Evolutionary conservation across 2,797 vertebrate species (phyloP), one percentile per base, ranked within the genome.

Genomic region (Threskiornis aethiopicus): DNA sequence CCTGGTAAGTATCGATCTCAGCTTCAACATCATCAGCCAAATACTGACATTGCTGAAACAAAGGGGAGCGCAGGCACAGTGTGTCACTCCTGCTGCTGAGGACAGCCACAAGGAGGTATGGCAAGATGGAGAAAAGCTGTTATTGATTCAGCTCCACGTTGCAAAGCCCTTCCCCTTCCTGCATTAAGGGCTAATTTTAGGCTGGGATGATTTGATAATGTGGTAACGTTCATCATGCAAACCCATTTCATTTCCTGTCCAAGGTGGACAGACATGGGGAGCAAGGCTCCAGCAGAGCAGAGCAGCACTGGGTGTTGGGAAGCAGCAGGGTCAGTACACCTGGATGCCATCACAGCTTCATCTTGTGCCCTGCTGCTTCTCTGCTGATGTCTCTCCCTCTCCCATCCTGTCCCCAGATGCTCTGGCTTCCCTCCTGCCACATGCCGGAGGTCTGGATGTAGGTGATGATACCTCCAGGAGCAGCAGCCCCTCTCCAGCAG

Each of bases 171-270:
- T 79, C 87, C 72, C 81, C 71, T 89, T 73, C 93, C 91, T 87
- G 77, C 78, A 69, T 70, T 66, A 67, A 64, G 64, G 76, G 58
- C 87, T 88, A 85, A 83, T 80, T 94, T 95, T 80, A 81, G 95
- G 66, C 51, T 39, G 75, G 31, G 64, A 61, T 90, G 84, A 71
- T 67, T 62, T 51, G 91, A 28, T 70, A 51, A 79, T 21, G 90
- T 35, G 85, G 46, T 28, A 9, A 52, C 19, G 26, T 37, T 76
- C 72, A 52, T 61, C 71, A 21, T 5, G 16, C 55, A 47, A 75
- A 79, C 51, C 37, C n/a, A 17, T 25, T 65, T 33, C 14, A 16
- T 25, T 52, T 71, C 58, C 67, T 3, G 1, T n/a, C 72, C 65
- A 10, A 62, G 39, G 59, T 22, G 61, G 61, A 44, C 18, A 12